Base-by-base conservation (phyloP, 37 sponge, comb jelly and placozoan genomes). In the Agelas oroides region DNA sequence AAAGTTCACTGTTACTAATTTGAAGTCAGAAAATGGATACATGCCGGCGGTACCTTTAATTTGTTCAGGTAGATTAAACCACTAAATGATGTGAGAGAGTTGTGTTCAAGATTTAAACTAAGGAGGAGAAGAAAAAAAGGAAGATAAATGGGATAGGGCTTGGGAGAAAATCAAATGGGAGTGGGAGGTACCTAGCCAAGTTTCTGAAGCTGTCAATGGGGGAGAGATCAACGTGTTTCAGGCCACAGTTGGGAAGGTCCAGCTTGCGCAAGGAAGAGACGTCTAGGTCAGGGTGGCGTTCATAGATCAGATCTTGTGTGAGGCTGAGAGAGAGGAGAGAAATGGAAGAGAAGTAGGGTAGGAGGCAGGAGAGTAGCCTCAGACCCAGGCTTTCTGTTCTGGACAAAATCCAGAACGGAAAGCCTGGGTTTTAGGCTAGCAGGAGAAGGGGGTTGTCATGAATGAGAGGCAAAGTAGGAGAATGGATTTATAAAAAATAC, bases 31-130 rank as follows among this genome's bases (percentile, higher is more conserved):
- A n/a, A n/a, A n/a, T n/a, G n/a, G n/a, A n/a, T n/a, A n/a, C n/a
- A n/a, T n/a, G n/a, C n/a, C n/a, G n/a, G n/a, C n/a, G n/a, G n/a
- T 59, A 93, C 96, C 92, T 95, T 98, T 76, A 98, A 70, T 6
- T 86, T 65, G 13, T 79, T 87, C 35, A 98, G 90, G 39, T 87
- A 69, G 0, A 92, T 75, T 46, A 98, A 83, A 59, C 97, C 97
- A 59, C 82, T 81, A 59, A 98, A 93, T 46, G 46, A 46, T 12
- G 46, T 46, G 6, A 98, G 90, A 31, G 75, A 71, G 82, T 98
- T 98, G 54, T 92, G 85, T 75, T 98, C 99, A 59, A 98, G 75
- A 56, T 98, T 98, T 21, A 98, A 71, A 83, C 98, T 97, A 73
- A 46, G 46, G 8, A 8, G 46, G 46, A 46, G 46, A 46, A 46